A percentile compares a stretch with the other conserved stretches of the same genome.
These are phyloP conservation scores for Calliopsis andreniformis DNA, from an alignment of 1,140 invertebrate genomes.

Conservation along the genomic window DNA sequence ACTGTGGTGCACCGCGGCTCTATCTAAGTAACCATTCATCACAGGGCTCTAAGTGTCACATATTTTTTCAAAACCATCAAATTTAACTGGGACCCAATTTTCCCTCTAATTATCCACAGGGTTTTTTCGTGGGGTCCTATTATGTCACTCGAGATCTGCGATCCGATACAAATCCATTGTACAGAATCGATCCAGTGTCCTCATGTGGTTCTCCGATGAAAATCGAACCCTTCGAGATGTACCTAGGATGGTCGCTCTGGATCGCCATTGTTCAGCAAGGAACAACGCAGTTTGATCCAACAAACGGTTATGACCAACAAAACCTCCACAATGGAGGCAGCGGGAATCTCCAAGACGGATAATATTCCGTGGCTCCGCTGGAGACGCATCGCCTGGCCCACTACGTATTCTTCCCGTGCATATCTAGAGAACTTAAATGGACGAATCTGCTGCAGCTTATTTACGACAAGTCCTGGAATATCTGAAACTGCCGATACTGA, in stretches of 20 bases:
- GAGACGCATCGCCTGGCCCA: not conserved
- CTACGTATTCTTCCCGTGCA: constrained; percentile 16
- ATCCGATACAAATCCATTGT: not conserved
- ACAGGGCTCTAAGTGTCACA: no score
- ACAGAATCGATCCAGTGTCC: not conserved
- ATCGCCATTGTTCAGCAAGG: constrained; percentile 25
- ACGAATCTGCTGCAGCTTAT: not conserved
- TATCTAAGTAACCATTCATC: no score
- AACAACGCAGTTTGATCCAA: constrained; percentile 13
- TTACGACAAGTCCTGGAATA: not conserved
- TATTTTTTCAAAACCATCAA: no score
- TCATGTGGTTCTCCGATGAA: not conserved
- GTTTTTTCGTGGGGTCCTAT: no score
- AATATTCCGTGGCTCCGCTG: not conserved
- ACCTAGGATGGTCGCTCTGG: not conserved
- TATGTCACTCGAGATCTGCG: no score
- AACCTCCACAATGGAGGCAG: constrained; percentile 28
- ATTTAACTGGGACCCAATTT: no score
- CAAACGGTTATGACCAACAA: constrained; percentile 41
- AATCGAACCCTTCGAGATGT: constrained; percentile 1
- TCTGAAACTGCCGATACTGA: not conserved
- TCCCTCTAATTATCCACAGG: no score
- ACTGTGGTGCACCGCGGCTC: no score
- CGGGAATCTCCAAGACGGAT: constrained; percentile 7
- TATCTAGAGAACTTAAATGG: not conserved